These are phyloP conservation scores for Nothoprocta pentlandii DNA, from an alignment of 2,113 vertebrate genomes.

Conservation along the genomic window DNA sequence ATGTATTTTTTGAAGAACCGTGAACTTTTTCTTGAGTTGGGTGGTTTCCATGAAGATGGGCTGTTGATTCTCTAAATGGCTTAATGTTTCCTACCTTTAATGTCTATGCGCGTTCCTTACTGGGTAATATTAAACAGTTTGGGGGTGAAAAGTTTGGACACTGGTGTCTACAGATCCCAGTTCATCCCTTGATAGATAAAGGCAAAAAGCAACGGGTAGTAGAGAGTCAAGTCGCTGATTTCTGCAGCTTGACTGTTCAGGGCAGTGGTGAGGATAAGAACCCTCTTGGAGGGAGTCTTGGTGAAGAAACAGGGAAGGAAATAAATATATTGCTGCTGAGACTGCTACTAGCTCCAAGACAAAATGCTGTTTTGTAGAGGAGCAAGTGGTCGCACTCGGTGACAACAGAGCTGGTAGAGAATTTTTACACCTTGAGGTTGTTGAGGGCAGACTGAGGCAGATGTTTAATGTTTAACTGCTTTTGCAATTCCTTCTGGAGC, in stretches of 20 bases:
- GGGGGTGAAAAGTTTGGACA: background rate
- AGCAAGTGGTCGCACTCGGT: slow-evolving; percentile 37
- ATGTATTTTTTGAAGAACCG: background rate
- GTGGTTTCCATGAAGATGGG: background rate
- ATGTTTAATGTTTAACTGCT: slow-evolving; percentile 60
- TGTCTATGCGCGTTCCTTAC: background rate
- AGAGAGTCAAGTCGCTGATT: background rate
- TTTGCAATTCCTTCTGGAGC: slow-evolving; percentile 59
- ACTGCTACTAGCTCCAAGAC: background rate
- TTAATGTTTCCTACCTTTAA: background rate
- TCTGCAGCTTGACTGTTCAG: background rate
- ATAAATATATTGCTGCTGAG: background rate
- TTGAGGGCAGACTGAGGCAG: slow-evolving; percentile 58
- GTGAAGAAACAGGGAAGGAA: background rate
- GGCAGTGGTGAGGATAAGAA: background rate
- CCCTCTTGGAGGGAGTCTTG: background rate
- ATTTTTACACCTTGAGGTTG: slow-evolving; percentile 56
- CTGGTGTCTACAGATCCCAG: background rate
- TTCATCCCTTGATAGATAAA: background rate
- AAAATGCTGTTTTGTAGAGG: slow-evolving; percentile 5
- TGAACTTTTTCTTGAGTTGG: background rate
- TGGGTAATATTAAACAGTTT: fast-evolving
- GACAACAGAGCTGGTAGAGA: slow-evolving; percentile 48
- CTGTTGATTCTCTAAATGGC: background rate
- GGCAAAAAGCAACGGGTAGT: too few relatives aligned